Base-by-base conservation (phyloP, 2,797 vertebrate species). In the Echiichthys vipera region DNA sequence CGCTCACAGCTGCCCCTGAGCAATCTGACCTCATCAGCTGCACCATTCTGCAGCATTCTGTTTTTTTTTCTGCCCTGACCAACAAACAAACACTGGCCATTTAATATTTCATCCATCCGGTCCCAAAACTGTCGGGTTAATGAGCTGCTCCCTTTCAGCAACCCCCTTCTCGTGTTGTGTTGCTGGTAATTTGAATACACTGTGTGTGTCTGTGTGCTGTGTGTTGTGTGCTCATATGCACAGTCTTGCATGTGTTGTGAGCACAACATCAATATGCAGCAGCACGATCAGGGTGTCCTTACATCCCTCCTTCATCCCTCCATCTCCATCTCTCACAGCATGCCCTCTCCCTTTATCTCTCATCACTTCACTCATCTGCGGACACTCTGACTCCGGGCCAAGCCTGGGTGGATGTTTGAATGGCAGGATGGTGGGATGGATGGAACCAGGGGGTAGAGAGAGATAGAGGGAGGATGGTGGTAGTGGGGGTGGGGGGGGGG, bases 21-120 rank as follows among this genome's bases (percentile, higher is more conserved):
- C 65, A 58, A 73, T 37, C 37, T 82, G 79, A 86, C 79, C 67
- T 88, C 82, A 83, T 81, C 77, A 65, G 67, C 62, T 66, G 57
- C 54, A 57, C 24, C 49, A 27, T 5, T 45, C 63, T 66, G 29
- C 69, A 45, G 46, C 43, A 22, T 18, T 55, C 30, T 8, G 11
- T 45, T 58, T 45, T 5, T 14, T 29, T 40, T 42, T 67, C 69
- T 53, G 51, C 58, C 29, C 43, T n/a, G 12, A 67, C 66, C 24
- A 67, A 51, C 63, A 58, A 63, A 71, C 59, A 50, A 49, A 77
- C 22, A 27, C 61, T 46, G 27, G 30, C 50, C 62, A 65, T 53
- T 72, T 37, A 66, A 62, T 62, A 59, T 80, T 84, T 37, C 11
- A 65, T 63, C 63, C 63, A 55, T 61, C 46, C 10, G 9, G 34